Conservation (phyloP, 2,113 vertebrate species). For the Brachypodius melanocephalos region DNA sequence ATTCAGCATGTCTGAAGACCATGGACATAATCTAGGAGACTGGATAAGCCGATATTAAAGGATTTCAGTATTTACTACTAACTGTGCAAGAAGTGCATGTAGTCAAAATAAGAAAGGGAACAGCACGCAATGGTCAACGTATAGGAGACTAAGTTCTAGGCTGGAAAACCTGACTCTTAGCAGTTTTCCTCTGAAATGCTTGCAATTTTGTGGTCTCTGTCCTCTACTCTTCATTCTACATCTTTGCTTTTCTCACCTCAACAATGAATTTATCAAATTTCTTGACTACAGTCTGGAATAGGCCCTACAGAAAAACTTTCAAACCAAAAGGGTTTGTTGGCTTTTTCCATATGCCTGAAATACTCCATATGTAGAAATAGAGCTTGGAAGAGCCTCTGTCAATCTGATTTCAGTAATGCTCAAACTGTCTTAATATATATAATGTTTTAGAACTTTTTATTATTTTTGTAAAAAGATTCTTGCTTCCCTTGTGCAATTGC, state of each 20-base stretch:
- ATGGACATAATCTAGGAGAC: neutral
- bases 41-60: neutral
- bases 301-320: neutral
- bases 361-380: conserved; percentile 10
- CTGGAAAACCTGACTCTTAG: neutral
- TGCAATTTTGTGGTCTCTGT: neutral
- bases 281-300: neutral
- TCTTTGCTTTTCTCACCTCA: neutral
- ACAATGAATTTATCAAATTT: neutral
- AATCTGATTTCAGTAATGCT: conserved; percentile 6
- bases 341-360: conserved; percentile 5
- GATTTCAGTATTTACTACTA: neutral
- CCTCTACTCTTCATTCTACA: neutral
- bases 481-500: neutral
- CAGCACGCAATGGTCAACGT: fast-evolving
- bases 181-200: neutral
- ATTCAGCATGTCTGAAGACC: neutral
- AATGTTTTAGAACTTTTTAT: neutral
- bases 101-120: neutral
- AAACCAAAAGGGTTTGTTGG: conserved; percentile 4
- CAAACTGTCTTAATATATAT: neutral
- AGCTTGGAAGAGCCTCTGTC: neutral
- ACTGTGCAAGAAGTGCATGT: neutral
- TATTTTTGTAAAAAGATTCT: neutral
- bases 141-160: neutral